These are phyloP conservation scores for Crocodylus rhombifer DNA, from an alignment of 2,797 vertebrate genomes.

Conservation along the genomic window DNA sequence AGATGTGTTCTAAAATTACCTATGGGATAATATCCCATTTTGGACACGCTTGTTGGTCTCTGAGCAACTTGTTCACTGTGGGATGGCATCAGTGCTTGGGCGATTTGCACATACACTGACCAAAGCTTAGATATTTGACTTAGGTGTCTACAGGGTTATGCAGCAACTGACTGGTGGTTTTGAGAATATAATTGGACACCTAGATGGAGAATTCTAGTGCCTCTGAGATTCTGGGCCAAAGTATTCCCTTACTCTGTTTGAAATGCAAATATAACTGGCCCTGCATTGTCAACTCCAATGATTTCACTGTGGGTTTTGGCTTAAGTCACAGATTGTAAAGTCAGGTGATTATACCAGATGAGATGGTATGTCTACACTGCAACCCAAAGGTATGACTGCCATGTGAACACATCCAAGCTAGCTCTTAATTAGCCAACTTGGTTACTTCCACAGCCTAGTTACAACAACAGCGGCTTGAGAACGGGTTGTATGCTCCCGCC, in stretches of 20 bases:
- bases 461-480: not conserved
- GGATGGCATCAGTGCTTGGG: too few relatives aligned
- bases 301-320: not conserved
- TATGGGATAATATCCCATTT: too few relatives aligned
- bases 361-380: not conserved
- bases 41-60: too few relatives aligned
- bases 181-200: not conserved
- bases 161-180: not conserved
- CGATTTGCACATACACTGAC: too few relatives aligned
- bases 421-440: not conserved
- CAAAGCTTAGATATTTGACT: not conserved
- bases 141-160: not conserved
- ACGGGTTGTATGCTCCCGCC: not conserved
- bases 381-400: not conserved
- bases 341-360: accelerated
- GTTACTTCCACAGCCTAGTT: not conserved
- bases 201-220: not conserved
- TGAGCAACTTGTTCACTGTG: too few relatives aligned
- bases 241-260: not conserved
- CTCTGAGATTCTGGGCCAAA: not conserved
- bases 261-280: slow-evolving; percentile 14
- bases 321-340: not conserved
- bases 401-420: not conserved
- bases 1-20: too few relatives aligned
- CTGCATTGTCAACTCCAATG: not conserved